phyloP scores from a whole-genome alignment of 2,888 invertebrate genomes.

The Trypoxylon attenuatum region DNA sequence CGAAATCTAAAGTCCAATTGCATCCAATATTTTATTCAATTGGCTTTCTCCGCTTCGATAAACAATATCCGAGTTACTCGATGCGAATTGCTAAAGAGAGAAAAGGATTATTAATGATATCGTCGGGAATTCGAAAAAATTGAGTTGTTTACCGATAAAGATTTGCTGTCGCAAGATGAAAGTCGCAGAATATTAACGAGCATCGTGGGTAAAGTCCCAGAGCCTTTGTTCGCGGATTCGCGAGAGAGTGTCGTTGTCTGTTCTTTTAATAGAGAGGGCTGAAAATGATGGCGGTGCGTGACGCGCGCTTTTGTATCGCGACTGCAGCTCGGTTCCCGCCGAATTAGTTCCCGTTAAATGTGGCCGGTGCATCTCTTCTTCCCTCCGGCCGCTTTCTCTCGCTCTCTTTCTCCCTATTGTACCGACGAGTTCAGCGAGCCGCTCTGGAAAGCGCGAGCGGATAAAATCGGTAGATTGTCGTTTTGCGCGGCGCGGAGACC shows the following conservation, averaged over 20 bases:
- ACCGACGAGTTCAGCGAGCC: conserved; percentile 9
- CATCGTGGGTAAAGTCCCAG: background rate
- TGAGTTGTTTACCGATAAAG: too few relatives aligned
- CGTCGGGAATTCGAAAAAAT: too few relatives aligned
- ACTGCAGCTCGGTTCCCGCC: conserved; percentile 1
- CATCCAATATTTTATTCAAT: too few relatives aligned
- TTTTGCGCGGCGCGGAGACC: conserved; percentile 37
- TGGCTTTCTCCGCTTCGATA: too few relatives aligned
- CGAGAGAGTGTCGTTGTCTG: conserved; percentile 14
- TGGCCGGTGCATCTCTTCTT: background rate
- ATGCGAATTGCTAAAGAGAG: too few relatives aligned
- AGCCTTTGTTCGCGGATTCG: background rate
- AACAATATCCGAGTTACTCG: too few relatives aligned
- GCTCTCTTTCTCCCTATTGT: background rate
- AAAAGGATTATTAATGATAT: too few relatives aligned
- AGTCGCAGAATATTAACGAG: too few relatives aligned
- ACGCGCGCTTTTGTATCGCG: conserved; percentile 10
- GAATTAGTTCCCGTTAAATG: conserved; percentile 39
- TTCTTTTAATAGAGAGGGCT: background rate
- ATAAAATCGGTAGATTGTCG: conserved; percentile 46
- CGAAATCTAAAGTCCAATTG: too few relatives aligned
- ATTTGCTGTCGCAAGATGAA: too few relatives aligned
- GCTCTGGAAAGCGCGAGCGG: conserved; percentile 25
- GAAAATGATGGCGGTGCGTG: background rate
- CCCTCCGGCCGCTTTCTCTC: background rate